Evolutionary conservation across 2,888 invertebrate genomes (phyloP).

Genomic region (Epiblema foenella): DNA sequence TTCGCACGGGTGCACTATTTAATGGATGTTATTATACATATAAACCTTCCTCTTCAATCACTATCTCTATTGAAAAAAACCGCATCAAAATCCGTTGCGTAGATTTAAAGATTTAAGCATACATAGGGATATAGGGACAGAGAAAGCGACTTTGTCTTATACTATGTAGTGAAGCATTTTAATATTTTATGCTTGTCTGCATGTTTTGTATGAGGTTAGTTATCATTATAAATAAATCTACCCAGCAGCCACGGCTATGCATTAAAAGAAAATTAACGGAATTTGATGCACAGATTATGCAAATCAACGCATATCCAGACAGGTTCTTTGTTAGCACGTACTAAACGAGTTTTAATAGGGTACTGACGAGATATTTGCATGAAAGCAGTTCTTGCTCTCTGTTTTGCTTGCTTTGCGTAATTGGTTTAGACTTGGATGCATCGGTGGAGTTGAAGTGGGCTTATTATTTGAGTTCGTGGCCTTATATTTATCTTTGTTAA

Average conservation of each 20-base stretch:
- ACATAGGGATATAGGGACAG: too few relatives aligned
- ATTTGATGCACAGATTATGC: slow-evolving; percentile 82
- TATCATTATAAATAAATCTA: slow-evolving; percentile 49
- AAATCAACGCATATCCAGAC: slow-evolving; percentile 75
- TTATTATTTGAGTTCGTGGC: neutral
- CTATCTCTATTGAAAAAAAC: too few relatives aligned
- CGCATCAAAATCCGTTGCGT: too few relatives aligned
- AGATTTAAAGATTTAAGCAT: too few relatives aligned
- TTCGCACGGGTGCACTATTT: too few relatives aligned
- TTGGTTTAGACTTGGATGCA: slow-evolving; percentile 53
- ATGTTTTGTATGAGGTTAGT: neutral
- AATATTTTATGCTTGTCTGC: too few relatives aligned
- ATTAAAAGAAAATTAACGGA: slow-evolving; percentile 83
- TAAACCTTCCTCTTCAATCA: too few relatives aligned
- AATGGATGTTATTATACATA: too few relatives aligned
- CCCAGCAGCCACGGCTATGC: slow-evolving; percentile 64
- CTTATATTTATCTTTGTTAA: neutral
- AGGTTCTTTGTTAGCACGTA: slow-evolving; percentile 76
- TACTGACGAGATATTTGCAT: slow-evolving; percentile 41
- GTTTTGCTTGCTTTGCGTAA: slow-evolving; percentile 61
- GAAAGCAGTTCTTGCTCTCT: slow-evolving; percentile 46
- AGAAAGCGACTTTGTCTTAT: too few relatives aligned
- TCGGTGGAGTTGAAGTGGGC: neutral
- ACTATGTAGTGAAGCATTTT: too few relatives aligned
- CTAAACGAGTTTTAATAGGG: slow-evolving; percentile 53